Conservation (phyloP, 2,113 vertebrate species). For the Anolis carolinensis region DNA sequence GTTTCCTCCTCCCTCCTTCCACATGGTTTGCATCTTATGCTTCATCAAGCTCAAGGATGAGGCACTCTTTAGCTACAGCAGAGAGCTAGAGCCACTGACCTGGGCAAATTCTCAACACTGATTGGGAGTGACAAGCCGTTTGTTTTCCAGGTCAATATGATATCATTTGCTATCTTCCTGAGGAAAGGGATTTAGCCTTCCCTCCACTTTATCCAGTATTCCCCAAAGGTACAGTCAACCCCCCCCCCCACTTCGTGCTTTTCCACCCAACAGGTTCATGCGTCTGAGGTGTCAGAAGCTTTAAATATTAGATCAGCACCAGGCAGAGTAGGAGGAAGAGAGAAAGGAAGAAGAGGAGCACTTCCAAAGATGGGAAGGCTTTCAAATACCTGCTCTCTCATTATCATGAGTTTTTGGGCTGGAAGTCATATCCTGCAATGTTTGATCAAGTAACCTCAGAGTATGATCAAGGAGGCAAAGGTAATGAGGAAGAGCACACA, state of each 20-base stretch:
- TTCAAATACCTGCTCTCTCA: not conserved
- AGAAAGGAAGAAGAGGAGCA: not conserved
- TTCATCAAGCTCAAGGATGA: not conserved
- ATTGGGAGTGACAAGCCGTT: slow-evolving; percentile 2
- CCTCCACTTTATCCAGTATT: not conserved
- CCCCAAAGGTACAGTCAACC: not conserved
- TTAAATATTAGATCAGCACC: not conserved
- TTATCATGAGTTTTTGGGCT: not conserved
- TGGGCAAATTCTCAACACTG: not conserved
- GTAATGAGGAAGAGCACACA: no score
- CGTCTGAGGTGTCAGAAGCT: slow-evolving; percentile 9
- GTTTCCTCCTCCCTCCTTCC: not conserved
- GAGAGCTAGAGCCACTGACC: not conserved
- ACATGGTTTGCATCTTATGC: not conserved
- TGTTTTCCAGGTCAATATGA: slow-evolving; percentile 1
- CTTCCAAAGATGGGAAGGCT: not conserved
- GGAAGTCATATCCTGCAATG: no score
- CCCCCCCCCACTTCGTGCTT: not conserved
- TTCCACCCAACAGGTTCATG: not conserved
- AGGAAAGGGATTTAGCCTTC: not conserved
- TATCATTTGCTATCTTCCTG: not conserved
- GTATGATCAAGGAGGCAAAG: no score
- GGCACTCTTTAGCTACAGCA: not conserved
- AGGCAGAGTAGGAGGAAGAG: not conserved
- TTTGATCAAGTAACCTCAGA: no score